A percentile compares a stretch with the other conserved stretches of the same genome.
Evolutionary conservation across 2,797 vertebrate genomes (phyloP).

Genomic region (Myotis vivesi): DNA sequence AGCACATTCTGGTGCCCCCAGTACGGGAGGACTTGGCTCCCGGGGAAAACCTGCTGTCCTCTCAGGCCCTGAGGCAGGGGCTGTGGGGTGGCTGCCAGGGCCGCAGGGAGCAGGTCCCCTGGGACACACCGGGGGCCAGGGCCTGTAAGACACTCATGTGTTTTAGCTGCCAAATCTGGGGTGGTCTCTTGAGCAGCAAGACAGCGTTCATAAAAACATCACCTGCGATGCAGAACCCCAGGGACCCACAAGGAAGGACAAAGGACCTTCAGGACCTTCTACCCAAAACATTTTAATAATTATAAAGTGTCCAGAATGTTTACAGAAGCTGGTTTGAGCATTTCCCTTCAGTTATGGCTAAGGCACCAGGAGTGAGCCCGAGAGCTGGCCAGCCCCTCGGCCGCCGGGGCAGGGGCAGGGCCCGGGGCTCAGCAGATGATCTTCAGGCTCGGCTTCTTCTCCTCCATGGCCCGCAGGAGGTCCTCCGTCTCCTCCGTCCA

Average conservation of each 20-base stretch:
- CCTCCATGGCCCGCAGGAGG: slow-evolving; percentile 77
- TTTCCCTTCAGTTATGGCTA: background rate
- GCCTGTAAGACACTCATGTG: background rate
- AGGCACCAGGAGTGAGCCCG: background rate
- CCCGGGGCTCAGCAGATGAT: slow-evolving; percentile 78
- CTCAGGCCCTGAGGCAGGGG: background rate
- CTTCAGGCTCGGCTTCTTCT: slow-evolving; percentile 77
- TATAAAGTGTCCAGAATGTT: background rate
- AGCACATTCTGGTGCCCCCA: fast-evolving
- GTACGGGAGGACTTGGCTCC: background rate
- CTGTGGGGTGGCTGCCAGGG: background rate
- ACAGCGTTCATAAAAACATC: fast-evolving
- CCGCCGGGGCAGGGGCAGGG: fast-evolving
- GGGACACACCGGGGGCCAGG: background rate
- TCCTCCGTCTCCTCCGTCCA: slow-evolving; percentile 74
- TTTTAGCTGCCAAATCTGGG: background rate
- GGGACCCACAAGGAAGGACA: background rate
- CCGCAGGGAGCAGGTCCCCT: background rate
- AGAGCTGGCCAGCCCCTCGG: fast-evolving
- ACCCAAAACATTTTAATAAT: slow-evolving; percentile 57
- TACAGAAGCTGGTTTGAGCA: fast-evolving
- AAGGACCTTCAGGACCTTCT: background rate
- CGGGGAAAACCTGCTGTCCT: background rate
- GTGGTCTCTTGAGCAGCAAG: background rate
- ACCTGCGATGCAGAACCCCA: fast-evolving